Evolutionary conservation across 2,888 invertebrate genomes (phyloP), one percentile per base, ranked within the genome.

Genomic region (Polymixis flavicincta): DNA sequence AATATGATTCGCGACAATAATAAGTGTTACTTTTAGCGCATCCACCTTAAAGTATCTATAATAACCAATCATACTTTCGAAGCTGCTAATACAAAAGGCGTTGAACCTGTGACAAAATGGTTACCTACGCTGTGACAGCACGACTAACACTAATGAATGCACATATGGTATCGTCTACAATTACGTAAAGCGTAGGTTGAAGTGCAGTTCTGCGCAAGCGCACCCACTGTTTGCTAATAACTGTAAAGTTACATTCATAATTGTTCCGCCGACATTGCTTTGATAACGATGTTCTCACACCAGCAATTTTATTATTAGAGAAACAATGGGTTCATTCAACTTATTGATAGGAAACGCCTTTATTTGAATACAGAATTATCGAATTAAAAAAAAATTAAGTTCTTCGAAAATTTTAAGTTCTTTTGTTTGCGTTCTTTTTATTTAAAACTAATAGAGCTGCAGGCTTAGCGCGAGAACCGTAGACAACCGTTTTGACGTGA

Each of bases 161-260:
- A 48, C 76, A 55, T 37, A 78, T 60, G 70, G 22, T 32, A 66
- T n/a, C 32, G 55, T 37, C n/a, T 66, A 57, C 55, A 66, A 66
- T 66, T 54, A 74, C 55, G 45, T 55, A 52, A 69, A 54, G 69
- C 79, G 79, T 78, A 67, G 79, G 69, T 52, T 45, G 65, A 54
- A 65, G 28, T 57, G 68, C 52, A 48, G 66, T 68, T 68, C 66
- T 28, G 50, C 50, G 59, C 63, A 54, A n/a, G 50, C 50, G 64
- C 63, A 59, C 25, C 71, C 71, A 78, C 63, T 54, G 54, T 63
- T 71, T 5, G 57, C 67, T 67, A 80, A 78, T 83, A 79, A 76
- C 79, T 69, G 65, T 82, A 71, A 66, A 77, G 19, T 59, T 57
- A 37, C 55, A 71, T 71, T 76, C 32, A 63, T 80, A 76, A 80